Percentiles rank a stretch among this genome's conserved stretches.
phyloP scores from a whole-genome alignment of 2,113 vertebrate species.

The Myotis brandtii region DNA sequence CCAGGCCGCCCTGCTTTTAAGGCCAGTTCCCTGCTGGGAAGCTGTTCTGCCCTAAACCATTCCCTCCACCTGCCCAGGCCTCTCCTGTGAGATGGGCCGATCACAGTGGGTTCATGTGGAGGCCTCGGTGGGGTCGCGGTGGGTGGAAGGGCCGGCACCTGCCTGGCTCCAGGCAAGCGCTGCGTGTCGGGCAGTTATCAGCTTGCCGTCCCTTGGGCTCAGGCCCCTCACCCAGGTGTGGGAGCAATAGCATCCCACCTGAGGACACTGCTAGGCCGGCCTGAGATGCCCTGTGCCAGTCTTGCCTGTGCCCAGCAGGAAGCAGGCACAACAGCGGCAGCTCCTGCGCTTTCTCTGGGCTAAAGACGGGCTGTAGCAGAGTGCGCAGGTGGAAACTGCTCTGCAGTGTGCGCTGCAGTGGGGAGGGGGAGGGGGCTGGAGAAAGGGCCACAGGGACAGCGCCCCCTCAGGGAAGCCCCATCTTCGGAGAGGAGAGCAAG shows the following conservation, averaged over 20 bases:
- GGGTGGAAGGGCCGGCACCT: not conserved
- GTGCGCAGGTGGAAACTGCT: not conserved
- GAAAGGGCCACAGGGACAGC: not conserved
- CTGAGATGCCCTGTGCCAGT: not conserved
- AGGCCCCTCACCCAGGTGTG: not conserved
- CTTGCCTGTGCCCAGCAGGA: not conserved
- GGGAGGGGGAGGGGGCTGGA: not conserved
- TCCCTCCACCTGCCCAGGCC: not conserved
- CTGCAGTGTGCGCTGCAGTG: not conserved
- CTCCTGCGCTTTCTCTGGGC: not conserved
- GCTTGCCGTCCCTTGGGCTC: not conserved
- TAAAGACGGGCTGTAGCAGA: not conserved
- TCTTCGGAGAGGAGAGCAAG: not conserved
- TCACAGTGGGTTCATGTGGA: not conserved
- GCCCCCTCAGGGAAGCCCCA: not conserved
- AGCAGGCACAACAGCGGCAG: not conserved
- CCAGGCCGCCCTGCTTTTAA: not conserved
- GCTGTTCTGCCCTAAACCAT: not conserved
- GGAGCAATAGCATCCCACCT: not conserved
- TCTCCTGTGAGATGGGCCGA: not conserved
- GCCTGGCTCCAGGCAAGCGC: rapidly evolving
- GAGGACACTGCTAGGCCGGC: not conserved
- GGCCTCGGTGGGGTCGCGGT: not conserved
- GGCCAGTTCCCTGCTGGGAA: not conserved
- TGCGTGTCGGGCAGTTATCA: rapidly evolving